Percentiles rank a stretch among this genome's conserved stretches.
Conservation (phyloP, 2,888 invertebrate species). For the Eilema griseolum region DNA sequence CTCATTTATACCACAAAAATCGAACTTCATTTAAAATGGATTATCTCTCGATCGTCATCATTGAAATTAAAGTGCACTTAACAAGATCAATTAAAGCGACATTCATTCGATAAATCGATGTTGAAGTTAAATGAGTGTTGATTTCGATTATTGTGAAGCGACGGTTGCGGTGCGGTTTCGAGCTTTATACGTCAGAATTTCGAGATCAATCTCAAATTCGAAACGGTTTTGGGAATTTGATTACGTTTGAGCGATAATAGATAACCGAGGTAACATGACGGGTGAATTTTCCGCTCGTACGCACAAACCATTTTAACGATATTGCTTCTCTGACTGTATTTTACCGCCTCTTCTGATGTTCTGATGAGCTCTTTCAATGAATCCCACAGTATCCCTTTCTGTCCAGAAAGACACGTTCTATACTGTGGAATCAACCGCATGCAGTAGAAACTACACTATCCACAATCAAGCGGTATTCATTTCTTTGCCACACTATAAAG, state of each 20-base stretch:
- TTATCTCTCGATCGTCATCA: constrained; percentile 58
- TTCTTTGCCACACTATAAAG: no score
- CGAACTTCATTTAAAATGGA: constrained; percentile 47
- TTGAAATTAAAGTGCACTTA: constrained; percentile 65
- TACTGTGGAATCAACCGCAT: no score
- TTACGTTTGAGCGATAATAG: background rate
- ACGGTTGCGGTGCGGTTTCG: constrained; percentile 33
- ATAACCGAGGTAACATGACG: background rate
- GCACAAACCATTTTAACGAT: background rate
- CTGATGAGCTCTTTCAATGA: background rate
- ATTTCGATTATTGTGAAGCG: constrained; percentile 47
- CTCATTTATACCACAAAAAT: background rate
- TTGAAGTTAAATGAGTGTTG: constrained; percentile 55
- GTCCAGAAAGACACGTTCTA: no score
- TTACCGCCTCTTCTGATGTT: background rate
- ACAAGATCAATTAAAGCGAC: constrained; percentile 64
- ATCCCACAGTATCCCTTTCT: no score
- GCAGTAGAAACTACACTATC: no score
- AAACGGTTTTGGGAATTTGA: background rate
- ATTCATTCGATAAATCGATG: constrained; percentile 63
- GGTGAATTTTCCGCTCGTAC: background rate
- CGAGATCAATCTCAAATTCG: background rate
- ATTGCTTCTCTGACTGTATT: background rate
- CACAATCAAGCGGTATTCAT: no score
- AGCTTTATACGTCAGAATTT: constrained; percentile 33